Base-by-base conservation (phyloP, 2,888 invertebrate genomes). In the Cephus sareptanus region DNA sequence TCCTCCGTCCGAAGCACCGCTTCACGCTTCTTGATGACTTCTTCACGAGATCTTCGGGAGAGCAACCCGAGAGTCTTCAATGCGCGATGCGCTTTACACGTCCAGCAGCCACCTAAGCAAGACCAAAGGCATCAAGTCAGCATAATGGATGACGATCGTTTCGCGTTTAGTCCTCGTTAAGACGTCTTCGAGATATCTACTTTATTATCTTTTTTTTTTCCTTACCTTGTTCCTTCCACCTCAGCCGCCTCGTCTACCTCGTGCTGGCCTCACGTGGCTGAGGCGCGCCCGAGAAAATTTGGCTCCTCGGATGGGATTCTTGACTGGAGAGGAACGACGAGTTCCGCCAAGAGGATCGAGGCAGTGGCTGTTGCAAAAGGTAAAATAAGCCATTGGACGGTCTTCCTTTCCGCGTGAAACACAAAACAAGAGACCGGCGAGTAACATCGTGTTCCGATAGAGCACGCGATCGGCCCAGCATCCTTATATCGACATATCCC, bases 401-500 rank as follows among this genome's bases (percentile, higher is more conserved):
- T 56, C 56, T 56, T 56, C 23, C 56, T 56, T 23, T 9, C 9
- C 56, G 23, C 56, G 23, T 23, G 56, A 56, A 23, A 56, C 56
- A 56, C 23, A 23, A 6, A 56, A 56, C 9, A 9, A 56, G 56
- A 23, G 23, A 23, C 23, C 23, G 9, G 23, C 23, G 23, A 56
- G 23, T 56, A 56, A 23, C 56, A 23, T 56, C 56, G 56, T 56
- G 56, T 56, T 56, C 56, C 56, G 56, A 56, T 23, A 9, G 56
- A 83, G 85, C 87, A 87, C 87, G 87, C 87, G 87, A 87, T 87
- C 86, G 78, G 81, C 79, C 79, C 23, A 2, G 23, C 23, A 56
- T 56, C 56, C 83, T 75, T 73, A 77, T 83, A 84, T 87, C 82
- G 84, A 83, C 79, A 84, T 85, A 23, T 56, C 79, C 33, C 81